These are phyloP conservation scores for Lasiurus cinereus DNA, from an alignment of 2,113 vertebrate species.

Conservation along the genomic window DNA sequence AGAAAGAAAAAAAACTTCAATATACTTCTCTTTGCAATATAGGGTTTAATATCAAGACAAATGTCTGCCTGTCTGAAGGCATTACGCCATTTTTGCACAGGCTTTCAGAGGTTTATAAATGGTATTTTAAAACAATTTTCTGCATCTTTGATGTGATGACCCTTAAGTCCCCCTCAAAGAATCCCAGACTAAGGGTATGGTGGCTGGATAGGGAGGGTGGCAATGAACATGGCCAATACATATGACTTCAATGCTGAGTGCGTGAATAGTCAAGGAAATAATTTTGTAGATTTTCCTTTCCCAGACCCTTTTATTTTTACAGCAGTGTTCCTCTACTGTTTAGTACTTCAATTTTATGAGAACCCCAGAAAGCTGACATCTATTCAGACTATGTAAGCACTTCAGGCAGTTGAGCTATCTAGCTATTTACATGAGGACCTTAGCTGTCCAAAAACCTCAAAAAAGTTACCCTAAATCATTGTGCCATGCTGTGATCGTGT, in stretches of 20 bases:
- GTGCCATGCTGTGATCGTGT: background rate
- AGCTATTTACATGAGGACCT: constrained; percentile 28
- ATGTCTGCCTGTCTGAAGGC: constrained; percentile 86
- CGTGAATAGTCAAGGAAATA: background rate
- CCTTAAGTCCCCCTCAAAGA: constrained; percentile 78
- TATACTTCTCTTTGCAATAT: constrained; percentile 69
- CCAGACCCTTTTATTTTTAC: background rate
- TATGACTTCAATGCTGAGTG: constrained; percentile 18
- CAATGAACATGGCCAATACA: background rate
- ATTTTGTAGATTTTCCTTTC: background rate
- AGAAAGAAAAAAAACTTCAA: constrained; percentile 57
- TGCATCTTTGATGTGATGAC: constrained; percentile 87
- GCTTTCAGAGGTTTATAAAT: constrained; percentile 87
- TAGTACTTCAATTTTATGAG: background rate
- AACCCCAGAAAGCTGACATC: constrained; percentile 32
- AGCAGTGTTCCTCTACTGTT: background rate
- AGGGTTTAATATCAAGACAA: constrained; percentile 89
- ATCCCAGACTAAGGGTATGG: background rate
- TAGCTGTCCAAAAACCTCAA: background rate
- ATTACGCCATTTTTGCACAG: constrained; percentile 88
- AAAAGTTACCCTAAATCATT: background rate
- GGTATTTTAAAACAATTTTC: constrained; percentile 91
- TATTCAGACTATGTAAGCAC: constrained; percentile 8
- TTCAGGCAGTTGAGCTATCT: constrained; percentile 3
- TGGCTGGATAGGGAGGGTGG: background rate